Conservation (phyloP, 92 coral and sea anemone species). For the Palythoa grandiflora region DNA sequence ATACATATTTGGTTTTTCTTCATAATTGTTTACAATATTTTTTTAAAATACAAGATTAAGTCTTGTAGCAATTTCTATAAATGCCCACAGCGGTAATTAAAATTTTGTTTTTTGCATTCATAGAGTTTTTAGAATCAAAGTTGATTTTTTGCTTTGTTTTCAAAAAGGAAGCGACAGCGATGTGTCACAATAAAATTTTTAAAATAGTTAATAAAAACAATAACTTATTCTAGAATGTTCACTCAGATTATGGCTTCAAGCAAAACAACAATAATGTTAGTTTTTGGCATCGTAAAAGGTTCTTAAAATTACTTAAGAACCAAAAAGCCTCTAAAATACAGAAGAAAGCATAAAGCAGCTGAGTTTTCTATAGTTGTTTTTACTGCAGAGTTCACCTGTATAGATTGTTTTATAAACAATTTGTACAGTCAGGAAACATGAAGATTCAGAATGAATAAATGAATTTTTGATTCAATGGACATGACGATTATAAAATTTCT, state of each 20-base stretch:
- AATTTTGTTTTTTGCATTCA: too few species aligned
- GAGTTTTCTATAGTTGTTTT: not conserved
- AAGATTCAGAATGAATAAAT: conserved; percentile 2
- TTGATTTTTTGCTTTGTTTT: too few species aligned
- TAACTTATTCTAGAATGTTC: too few species aligned
- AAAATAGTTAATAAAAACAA: too few species aligned
- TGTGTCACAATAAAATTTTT: too few species aligned
- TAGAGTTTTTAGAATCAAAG: too few species aligned
- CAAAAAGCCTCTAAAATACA: not conserved
- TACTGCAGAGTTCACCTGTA: not conserved
- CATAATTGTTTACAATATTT: not conserved
- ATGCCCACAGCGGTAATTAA: not conserved
- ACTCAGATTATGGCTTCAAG: too few species aligned
- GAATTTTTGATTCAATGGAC: not conserved
- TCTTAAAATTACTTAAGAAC: not conserved
- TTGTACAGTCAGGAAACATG: not conserved
- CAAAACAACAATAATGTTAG: too few species aligned
- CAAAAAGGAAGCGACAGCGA: too few species aligned
- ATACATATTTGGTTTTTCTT: not conserved
- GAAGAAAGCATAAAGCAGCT: not conserved
- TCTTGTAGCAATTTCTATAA: conserved; percentile 8
- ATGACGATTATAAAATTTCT: not conserved
- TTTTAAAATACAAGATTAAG: not conserved
- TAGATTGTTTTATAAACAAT: conserved; percentile 15
- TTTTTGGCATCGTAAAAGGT: too few species aligned